Percentiles rank a stretch among this genome's conserved stretches.
Conservation (phyloP, 2,888 invertebrate species). For the Metopia argyrocephala region DNA sequence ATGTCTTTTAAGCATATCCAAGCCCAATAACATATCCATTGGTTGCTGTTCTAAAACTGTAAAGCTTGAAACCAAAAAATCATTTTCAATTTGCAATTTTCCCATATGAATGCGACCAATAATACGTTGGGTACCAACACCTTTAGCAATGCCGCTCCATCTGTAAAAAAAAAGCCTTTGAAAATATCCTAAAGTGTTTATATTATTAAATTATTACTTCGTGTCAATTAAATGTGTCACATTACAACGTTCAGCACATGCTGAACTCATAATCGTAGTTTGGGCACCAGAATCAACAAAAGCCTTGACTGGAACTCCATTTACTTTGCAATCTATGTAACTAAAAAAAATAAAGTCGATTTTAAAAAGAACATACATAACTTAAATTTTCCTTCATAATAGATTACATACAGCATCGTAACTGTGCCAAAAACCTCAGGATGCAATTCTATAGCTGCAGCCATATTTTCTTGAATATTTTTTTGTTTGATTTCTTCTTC, state of each 20-base stretch:
- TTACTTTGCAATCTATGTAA: constrained; percentile 97
- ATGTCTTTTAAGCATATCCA: constrained; percentile 98
- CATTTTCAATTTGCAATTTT: constrained; percentile 96
- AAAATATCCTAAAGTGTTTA: background rate
- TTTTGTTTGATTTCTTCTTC: constrained; percentile 97
- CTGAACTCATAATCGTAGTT: constrained; percentile 98
- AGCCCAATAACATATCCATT: constrained; percentile 98
- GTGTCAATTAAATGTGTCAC: constrained; percentile 94
- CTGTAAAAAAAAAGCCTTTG: constrained; percentile 73
- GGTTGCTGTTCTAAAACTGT: constrained; percentile 97
- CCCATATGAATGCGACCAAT: constrained; percentile 98
- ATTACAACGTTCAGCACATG: constrained; percentile 95
- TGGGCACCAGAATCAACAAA: constrained; percentile 99
- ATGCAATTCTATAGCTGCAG: constrained; percentile 98
- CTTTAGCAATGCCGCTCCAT: constrained; percentile 98
- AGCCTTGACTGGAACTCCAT: constrained; percentile 97
- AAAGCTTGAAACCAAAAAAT: constrained; percentile 96
- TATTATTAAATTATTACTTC: constrained; percentile 76
- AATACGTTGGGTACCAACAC: constrained; percentile 97
- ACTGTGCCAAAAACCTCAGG: constrained; percentile 99
- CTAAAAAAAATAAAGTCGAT: constrained; percentile 65
- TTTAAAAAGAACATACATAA: background rate
- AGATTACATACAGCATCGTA: constrained; percentile 87
- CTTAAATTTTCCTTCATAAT: background rate
- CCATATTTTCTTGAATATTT: constrained; percentile 99